These are phyloP conservation scores for Rhopalosiphum maidis DNA, from an alignment of 1,140 invertebrate species.

Conservation along the genomic window DNA sequence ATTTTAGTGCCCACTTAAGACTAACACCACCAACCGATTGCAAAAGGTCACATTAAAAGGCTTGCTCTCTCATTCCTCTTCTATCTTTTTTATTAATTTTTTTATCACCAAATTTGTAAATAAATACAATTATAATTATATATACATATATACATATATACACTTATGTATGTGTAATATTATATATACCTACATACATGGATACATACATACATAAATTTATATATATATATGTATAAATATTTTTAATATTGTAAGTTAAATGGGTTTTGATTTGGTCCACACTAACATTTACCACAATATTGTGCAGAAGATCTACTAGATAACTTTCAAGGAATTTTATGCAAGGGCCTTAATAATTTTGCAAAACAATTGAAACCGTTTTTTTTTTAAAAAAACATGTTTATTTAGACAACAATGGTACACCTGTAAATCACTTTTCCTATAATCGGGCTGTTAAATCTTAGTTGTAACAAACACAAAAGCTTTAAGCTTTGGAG, in stretches of 20 bases:
- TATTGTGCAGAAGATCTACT: slow-evolving; percentile 37
- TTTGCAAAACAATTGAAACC: slow-evolving; percentile 18
- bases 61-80: slow-evolving; percentile 46
- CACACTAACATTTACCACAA: slow-evolving; percentile 53
- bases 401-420: slow-evolving; percentile 44
- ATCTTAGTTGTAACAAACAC: not conserved
- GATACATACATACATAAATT: slow-evolving; percentile 5
- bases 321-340: not conserved
- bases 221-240: slow-evolving; percentile 17
- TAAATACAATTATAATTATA: not conserved
- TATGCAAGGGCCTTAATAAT: not conserved
- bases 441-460: not conserved
- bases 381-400: not conserved
- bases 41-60: slow-evolving; percentile 10
- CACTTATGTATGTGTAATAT: not conserved
- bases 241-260: not conserved
- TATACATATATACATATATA: slow-evolving; percentile 10
- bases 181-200: slow-evolving; percentile 6
- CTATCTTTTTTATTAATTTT: not conserved
- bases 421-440: slow-evolving; percentile 38
- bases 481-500: not conserved
- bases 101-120: slow-evolving; percentile 10
- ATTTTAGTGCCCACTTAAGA: slow-evolving; percentile 57
- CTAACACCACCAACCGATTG: slow-evolving; percentile 31
- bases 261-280: slow-evolving; percentile 58